phyloP scores from a whole-genome alignment of 64 coral and sea anemone species.

The Actinia tenebrosa region DNA sequence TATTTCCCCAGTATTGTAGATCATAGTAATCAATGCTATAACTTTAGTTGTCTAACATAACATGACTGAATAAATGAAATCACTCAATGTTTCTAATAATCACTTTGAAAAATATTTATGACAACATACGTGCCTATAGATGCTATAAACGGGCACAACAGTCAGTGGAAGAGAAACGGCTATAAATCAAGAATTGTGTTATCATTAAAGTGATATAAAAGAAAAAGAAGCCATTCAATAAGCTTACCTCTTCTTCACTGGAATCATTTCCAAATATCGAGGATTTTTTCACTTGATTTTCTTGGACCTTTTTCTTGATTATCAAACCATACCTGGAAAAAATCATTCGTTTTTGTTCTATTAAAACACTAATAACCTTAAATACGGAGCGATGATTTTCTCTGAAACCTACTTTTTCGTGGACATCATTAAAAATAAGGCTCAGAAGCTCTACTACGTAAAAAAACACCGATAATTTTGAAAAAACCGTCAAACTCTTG shows the following conservation, averaged over 20 bases:
- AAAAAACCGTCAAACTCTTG: neutral
- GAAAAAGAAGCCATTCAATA: too few relatives aligned
- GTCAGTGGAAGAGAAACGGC: too few relatives aligned
- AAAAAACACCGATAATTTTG: neutral
- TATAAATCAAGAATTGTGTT: too few relatives aligned
- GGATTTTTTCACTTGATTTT: constrained; percentile 52
- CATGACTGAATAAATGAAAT: too few relatives aligned
- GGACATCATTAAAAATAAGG: neutral
- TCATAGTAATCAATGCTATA: too few relatives aligned
- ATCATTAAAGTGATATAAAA: too few relatives aligned
- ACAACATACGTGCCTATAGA: too few relatives aligned
- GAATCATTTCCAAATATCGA: constrained; percentile 89
- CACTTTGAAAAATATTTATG: too few relatives aligned
- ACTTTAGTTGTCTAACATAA: too few relatives aligned
- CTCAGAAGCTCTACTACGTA: neutral
- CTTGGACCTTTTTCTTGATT: constrained; percentile 57
- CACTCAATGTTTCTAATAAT: too few relatives aligned
- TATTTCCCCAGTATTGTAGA: too few relatives aligned
- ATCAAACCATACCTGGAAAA: constrained; percentile 85
- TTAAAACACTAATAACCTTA: neutral
- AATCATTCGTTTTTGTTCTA: neutral
- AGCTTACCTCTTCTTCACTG: constrained; percentile 83
- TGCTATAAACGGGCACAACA: too few relatives aligned
- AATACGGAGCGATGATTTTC: neutral
- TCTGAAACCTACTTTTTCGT: neutral